phyloP scores from a whole-genome alignment of 2,113 vertebrate genomes.

The Scolopax mira region DNA sequence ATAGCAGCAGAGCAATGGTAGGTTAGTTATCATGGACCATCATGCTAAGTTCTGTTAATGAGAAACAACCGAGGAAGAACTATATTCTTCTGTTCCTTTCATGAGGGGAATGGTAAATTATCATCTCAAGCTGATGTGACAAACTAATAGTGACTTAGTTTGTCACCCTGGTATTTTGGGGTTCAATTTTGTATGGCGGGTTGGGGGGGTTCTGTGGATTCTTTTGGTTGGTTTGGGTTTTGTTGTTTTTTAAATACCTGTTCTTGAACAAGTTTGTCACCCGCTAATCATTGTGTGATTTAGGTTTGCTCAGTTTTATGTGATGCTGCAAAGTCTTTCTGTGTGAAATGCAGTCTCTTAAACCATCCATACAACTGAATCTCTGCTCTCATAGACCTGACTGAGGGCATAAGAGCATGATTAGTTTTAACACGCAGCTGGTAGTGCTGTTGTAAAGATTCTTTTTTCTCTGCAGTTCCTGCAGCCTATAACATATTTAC shows the following conservation, averaged over 20 bases:
- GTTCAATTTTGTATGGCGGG: not conserved
- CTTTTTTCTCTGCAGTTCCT: not conserved
- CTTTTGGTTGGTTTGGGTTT: not conserved
- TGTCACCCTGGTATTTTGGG: not conserved
- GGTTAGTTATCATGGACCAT: not conserved
- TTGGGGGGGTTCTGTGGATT: not conserved
- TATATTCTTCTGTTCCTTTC: not conserved
- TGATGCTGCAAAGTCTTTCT: not conserved
- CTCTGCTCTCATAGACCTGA: not conserved
- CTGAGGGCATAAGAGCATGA: not conserved
- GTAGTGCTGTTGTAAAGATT: not conserved
- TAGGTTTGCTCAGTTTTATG: not conserved
- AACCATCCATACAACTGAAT: not conserved
- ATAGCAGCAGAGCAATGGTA: not conserved
- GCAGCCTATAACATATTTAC: fast-evolving
- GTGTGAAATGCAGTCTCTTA: not conserved
- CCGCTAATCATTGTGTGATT: not conserved
- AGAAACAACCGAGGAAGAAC: not conserved
- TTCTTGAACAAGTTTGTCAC: not conserved
- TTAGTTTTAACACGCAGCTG: not conserved
- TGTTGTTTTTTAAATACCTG: not conserved
- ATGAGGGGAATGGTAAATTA: not conserved
- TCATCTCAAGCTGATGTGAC: not conserved
- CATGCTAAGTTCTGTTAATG: not conserved
- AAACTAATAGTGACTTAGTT: not conserved